Percentiles rank a stretch among this genome's conserved stretches.
Conservation (phyloP, 2,888 invertebrate genomes). For the Anoplius nigerrimus region DNA sequence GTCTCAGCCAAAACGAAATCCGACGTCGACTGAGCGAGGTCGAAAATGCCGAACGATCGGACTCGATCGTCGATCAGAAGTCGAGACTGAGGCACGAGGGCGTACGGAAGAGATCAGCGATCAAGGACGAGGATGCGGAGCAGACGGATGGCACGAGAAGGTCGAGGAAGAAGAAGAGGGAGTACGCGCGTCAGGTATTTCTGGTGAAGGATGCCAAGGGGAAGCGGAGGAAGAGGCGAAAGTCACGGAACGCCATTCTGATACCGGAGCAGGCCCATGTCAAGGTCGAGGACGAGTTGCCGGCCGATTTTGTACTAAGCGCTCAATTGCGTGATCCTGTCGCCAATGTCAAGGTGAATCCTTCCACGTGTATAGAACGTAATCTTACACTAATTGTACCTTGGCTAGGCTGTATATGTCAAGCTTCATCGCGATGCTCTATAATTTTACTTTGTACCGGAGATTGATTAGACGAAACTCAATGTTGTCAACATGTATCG, state of each 20-base stretch:
- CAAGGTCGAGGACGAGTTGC: neutral
- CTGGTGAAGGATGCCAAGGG: conserved; percentile 4
- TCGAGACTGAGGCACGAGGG: no score
- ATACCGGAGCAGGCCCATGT: neutral
- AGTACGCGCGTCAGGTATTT: conserved; percentile 31
- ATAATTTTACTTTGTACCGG: no score
- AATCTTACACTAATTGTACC: no score
- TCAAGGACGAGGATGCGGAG: conserved; percentile 3
- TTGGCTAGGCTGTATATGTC: no score
- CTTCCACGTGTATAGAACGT: no score
- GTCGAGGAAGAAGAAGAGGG: conserved; percentile 33
- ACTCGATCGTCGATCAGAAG: no score
- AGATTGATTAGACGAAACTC: no score
- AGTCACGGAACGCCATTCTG: neutral
- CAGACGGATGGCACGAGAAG: neutral
- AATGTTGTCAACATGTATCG: no score
- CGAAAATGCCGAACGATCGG: no score
- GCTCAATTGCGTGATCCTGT: conserved; percentile 1
- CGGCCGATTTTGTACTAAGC: conserved; percentile 3
- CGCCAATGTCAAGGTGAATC: conserved; percentile 18
- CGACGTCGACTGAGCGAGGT: no score
- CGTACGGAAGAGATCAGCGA: conserved; percentile 4
- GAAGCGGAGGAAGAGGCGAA: neutral
- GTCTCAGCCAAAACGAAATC: no score
- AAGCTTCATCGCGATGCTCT: no score